Conservation (phyloP, 2,797 vertebrate species). For the Thamnophis elegans region DNA sequence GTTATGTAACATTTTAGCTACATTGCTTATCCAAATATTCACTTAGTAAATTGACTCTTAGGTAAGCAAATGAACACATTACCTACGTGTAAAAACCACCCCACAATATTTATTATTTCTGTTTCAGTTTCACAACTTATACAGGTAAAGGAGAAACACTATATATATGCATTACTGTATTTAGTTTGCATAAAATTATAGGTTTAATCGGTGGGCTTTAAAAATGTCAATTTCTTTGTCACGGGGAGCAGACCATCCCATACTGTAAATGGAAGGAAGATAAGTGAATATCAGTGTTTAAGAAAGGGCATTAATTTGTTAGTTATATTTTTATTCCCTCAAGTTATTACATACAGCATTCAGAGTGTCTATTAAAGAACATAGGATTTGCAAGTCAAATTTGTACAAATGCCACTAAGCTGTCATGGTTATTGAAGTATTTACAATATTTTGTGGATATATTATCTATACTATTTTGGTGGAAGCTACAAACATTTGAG, state of each 20-base stretch:
- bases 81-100: not conserved
- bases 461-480: not conserved
- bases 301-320: not conserved
- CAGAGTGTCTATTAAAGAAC: not conserved
- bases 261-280: conserved; percentile 8
- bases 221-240: not conserved
- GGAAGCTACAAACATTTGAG: not conserved
- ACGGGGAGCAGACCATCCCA: not conserved
- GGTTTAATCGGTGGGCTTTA: not conserved
- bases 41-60: not conserved
- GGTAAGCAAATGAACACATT: not conserved
- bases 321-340: not conserved
- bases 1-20: conserved; percentile 34
- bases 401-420: not conserved
- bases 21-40: not conserved
- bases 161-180: not conserved
- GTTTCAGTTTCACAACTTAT: not conserved
- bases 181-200: not conserved
- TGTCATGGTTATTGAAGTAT: not conserved
- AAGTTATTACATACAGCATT: not conserved
- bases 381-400: conserved; percentile 7
- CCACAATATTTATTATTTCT: not conserved
- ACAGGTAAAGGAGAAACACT: not conserved
- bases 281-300: conserved; percentile 6
- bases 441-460: not conserved